A percentile compares a stretch with the other conserved stretches of the same genome.
Conservation (phyloP, 53 echinoderm and acorn worm species). For the Temnopleurus reevesii region DNA sequence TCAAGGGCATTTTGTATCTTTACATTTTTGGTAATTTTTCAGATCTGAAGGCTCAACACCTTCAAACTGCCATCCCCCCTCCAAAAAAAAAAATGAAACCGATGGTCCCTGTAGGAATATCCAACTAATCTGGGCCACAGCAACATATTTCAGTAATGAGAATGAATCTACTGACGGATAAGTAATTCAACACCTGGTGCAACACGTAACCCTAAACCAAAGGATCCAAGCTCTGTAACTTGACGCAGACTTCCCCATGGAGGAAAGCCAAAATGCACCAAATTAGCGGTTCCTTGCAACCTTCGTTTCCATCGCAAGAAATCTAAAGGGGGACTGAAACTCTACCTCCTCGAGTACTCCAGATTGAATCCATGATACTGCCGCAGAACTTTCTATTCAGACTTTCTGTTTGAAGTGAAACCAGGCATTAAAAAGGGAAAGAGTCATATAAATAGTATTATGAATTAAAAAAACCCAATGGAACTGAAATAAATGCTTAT, state of each 20-base stretch:
- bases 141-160: too few species aligned
- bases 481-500: constrained; percentile 28
- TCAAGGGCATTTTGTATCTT: too few species aligned
- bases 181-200: constrained; percentile 49
- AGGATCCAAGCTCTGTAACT: constrained; percentile 42
- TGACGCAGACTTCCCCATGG: constrained; percentile 35
- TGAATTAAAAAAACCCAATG: constrained; percentile 28
- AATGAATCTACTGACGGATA: constrained; percentile 39
- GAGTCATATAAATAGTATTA: not conserved
- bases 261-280: constrained; percentile 40
- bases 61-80: too few species aligned
- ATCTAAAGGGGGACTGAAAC: not conserved
- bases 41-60: too few species aligned
- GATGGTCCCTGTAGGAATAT: too few species aligned
- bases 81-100: too few species aligned
- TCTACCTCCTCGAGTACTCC: constrained; percentile 13
- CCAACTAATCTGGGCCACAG: too few species aligned
- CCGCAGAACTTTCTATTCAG: not conserved
- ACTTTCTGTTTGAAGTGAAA: not conserved
- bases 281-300: constrained; percentile 45
- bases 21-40: too few species aligned
- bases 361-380: constrained; percentile 6
- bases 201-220: constrained; percentile 45
- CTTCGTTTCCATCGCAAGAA: constrained; percentile 16
- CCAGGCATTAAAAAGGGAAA: not conserved